These are phyloP conservation scores for Phortica variegata DNA, from an alignment of 1,140 invertebrate genomes.

Conservation along the genomic window DNA sequence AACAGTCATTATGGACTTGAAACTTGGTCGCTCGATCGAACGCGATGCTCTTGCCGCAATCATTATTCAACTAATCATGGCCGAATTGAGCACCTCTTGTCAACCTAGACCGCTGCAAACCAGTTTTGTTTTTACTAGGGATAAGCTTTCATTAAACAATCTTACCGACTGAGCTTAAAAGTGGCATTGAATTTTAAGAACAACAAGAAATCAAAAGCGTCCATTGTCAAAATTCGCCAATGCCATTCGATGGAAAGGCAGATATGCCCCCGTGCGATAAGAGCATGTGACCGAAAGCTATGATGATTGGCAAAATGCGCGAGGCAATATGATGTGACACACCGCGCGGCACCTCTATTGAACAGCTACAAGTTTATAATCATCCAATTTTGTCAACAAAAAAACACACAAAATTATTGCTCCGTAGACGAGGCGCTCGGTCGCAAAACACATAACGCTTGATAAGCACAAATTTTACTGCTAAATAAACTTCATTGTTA, in stretches of 20 bases:
- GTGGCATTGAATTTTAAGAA: constrained; percentile 3
- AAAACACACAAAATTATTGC: constrained; percentile 18
- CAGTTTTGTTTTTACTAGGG: constrained; percentile 16
- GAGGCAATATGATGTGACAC: constrained; percentile 2
- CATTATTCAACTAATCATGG: constrained; percentile 17
- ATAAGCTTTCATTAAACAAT: constrained; percentile 9
- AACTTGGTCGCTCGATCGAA: not conserved
- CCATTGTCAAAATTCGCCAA: no score
- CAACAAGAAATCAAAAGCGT: not conserved
- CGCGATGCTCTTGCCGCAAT: no score
- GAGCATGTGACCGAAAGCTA: constrained; percentile 28
- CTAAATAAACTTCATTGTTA: no score
- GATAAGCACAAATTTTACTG: no score
- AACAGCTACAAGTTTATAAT: constrained; percentile 4
- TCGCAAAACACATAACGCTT: no score
- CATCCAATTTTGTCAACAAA: constrained; percentile 20
- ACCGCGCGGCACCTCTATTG: constrained; percentile 9
- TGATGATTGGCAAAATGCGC: no score
- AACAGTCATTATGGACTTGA: constrained; percentile 15
- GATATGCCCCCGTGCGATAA: constrained; percentile 15
- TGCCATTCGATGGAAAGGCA: not conserved
- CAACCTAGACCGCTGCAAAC: constrained; percentile 27
- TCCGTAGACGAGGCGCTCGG: not conserved
- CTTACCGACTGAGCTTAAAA: not conserved
- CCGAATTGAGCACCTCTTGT: constrained; percentile 20